Evolutionary conservation across 2,888 invertebrate species (phyloP).

Genomic region (Mythimna vitellina): DNA sequence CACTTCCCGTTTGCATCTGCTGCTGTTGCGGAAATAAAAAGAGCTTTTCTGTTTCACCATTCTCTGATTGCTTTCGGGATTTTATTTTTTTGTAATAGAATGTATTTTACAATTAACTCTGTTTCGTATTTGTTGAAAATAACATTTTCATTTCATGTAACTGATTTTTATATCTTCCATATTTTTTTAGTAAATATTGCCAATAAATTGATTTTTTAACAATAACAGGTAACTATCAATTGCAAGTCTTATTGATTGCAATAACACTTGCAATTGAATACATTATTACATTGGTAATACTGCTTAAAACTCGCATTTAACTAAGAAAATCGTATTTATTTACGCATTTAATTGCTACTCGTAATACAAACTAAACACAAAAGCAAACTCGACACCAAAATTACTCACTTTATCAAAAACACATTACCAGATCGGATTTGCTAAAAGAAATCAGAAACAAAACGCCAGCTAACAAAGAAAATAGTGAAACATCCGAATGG

Average conservation of each 20-base stretch:
- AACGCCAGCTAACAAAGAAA: conserved; percentile 65
- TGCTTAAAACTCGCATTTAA: conserved; percentile 18
- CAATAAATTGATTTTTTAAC: not conserved
- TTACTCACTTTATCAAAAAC: conserved; percentile 47
- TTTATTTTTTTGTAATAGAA: conserved; percentile 58
- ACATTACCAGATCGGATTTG: conserved; percentile 58
- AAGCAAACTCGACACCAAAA: conserved; percentile 15
- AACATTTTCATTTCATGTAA: conserved; percentile 8
- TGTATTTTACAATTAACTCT: conserved; percentile 45
- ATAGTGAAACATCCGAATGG: conserved; percentile 77
- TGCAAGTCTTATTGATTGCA: not conserved
- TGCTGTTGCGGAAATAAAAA: conserved; percentile 58
- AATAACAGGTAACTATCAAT: not conserved
- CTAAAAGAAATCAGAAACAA: conserved; percentile 62
- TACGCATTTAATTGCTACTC: not conserved
- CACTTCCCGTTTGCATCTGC: conserved; percentile 69
- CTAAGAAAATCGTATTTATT: not conserved
- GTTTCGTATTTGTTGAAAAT: conserved; percentile 20
- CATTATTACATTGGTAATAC: no score
- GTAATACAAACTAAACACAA: conserved; percentile 33
- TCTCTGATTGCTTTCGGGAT: conserved; percentile 63
- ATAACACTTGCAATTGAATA: no score
- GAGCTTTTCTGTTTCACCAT: conserved; percentile 57
- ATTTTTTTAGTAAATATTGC: not conserved
- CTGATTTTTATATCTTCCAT: not conserved